Evolutionary conservation across 2,888 invertebrate species (phyloP).

Genomic region (Neoitamus cyanurus): DNA sequence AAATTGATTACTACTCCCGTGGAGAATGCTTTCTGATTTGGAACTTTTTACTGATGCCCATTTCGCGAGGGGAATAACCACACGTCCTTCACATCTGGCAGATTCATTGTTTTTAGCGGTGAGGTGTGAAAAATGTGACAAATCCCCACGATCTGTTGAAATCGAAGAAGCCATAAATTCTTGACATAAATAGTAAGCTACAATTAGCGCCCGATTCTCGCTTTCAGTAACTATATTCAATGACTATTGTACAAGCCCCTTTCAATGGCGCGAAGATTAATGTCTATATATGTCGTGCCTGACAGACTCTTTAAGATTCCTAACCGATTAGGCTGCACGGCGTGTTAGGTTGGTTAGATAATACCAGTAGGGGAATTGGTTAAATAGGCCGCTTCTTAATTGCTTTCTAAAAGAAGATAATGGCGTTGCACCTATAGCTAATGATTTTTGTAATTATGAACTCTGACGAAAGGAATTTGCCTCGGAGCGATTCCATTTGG

Average conservation of each 20-base stretch:
- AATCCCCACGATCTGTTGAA: background rate
- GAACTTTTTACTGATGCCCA: background rate
- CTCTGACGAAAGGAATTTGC: background rate
- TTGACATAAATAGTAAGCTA: background rate
- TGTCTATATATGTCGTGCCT: conserved; percentile 9
- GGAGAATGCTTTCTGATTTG: conserved; percentile 2
- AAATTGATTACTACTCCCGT: conserved; percentile 33
- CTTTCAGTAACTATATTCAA: background rate
- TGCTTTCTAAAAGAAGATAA: background rate
- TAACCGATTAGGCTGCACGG: background rate
- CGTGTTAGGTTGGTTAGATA: background rate
- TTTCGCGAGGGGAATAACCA: conserved; percentile 27
- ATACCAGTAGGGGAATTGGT: background rate
- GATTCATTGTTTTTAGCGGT: background rate
- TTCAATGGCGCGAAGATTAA: background rate
- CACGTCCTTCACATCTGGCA: conserved; percentile 1
- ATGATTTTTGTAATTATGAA: background rate
- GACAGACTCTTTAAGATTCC: conserved; percentile 10
- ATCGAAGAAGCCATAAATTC: background rate
- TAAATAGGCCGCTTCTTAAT: background rate
- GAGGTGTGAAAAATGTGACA: conserved; percentile 7
- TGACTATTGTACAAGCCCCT: background rate
- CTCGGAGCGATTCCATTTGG: too few species aligned
- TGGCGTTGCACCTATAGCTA: background rate
- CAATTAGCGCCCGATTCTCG: background rate